These are phyloP conservation scores for Anser cygnoides DNA, from an alignment of 2,113 vertebrate genomes.

Conservation along the genomic window DNA sequence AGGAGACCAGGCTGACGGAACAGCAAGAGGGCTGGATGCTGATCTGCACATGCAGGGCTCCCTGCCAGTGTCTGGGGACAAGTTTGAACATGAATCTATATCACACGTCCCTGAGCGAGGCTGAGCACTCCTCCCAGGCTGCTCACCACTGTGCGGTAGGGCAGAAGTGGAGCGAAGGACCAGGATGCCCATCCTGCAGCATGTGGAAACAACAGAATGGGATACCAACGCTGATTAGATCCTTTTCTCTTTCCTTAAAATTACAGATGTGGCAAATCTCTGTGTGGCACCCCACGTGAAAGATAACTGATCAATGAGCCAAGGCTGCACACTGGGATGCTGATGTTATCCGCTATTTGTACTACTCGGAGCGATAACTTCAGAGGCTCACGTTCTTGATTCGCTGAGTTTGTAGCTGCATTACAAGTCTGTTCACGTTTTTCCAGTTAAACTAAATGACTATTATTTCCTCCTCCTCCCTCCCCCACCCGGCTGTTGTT, in stretches of 20 bases:
- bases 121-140: not conserved
- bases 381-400: not conserved
- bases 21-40: not conserved
- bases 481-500: slow-evolving; percentile 16
- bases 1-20: not conserved
- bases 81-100: not conserved
- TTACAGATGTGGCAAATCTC: not conserved
- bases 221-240: not conserved
- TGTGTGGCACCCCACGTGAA: not conserved
- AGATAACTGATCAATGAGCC: not conserved
- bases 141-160: not conserved
- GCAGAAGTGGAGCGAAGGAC: not conserved
- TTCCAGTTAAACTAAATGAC: slow-evolving; percentile 13
- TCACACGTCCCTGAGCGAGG: fast-evolving
- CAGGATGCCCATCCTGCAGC: not conserved
- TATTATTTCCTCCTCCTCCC: slow-evolving; percentile 28
- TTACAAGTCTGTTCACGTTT: not conserved
- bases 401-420: not conserved
- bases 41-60: not conserved
- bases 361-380: not conserved
- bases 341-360: fast-evolving
- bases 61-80: not conserved
- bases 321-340: no score
- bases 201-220: not conserved
- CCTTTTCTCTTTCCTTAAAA: not conserved